phyloP scores from a whole-genome alignment of 2,888 invertebrate genomes.

The Nymphalis c-album region DNA sequence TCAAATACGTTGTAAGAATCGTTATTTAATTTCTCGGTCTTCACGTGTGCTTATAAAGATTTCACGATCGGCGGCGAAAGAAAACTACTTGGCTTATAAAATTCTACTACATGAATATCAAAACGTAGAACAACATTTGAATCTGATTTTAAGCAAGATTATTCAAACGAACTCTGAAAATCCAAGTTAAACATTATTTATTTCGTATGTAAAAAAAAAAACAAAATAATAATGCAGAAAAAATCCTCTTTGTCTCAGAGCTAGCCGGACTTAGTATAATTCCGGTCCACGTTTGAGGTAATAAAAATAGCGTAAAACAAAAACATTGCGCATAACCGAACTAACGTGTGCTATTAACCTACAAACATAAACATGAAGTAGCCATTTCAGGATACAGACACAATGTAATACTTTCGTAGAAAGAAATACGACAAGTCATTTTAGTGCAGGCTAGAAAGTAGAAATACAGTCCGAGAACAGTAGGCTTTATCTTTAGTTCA shows the following conservation, averaged over 20 bases:
- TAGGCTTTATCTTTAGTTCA: too few species aligned
- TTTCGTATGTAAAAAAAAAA: not conserved
- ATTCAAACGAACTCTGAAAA: too few species aligned
- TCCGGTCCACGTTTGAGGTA: not conserved
- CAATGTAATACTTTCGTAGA: not conserved
- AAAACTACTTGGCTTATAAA: too few species aligned
- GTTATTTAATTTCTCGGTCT: too few species aligned
- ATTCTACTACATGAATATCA: too few species aligned
- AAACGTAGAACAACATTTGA: too few species aligned
- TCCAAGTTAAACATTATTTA: not conserved
- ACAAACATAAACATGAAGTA: conserved; percentile 9
- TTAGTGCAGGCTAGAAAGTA: not conserved
- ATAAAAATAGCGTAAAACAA: conserved; percentile 12
- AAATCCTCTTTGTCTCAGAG: not conserved
- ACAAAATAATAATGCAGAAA: not conserved
- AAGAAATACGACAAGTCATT: not conserved
- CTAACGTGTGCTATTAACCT: conserved; percentile 7
- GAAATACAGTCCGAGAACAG: too few species aligned
- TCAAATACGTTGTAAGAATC: too few species aligned
- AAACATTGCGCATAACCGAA: conserved; percentile 10
- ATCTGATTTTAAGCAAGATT: too few species aligned
- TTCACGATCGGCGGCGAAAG: too few species aligned
- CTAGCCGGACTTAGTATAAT: not conserved
- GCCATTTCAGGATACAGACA: not conserved
- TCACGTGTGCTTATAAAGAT: too few species aligned